Percentiles rank a stretch among this genome's conserved stretches.
phyloP scores from a whole-genome alignment of 2,113 vertebrate genomes.

The Rissa tridactyla region DNA sequence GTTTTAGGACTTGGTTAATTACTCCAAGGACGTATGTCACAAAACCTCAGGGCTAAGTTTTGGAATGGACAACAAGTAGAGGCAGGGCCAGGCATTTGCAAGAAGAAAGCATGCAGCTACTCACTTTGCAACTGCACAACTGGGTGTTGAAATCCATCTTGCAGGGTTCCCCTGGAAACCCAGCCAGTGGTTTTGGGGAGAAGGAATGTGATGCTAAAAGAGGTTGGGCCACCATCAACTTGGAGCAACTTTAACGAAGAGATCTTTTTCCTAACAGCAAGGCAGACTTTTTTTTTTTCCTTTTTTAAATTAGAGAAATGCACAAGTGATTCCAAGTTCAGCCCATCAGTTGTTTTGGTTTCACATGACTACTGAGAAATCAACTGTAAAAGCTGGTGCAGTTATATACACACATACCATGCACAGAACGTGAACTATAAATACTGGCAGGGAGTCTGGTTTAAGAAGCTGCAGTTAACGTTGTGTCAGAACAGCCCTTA shows the following conservation, averaged over 20 bases:
- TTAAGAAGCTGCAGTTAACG: slow-evolving; percentile 47
- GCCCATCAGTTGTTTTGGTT: slow-evolving; percentile 55
- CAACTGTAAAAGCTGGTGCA: slow-evolving; percentile 54
- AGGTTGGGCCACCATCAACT: not conserved
- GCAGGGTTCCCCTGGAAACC: not conserved
- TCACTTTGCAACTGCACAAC: not conserved
- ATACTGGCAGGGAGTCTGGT: slow-evolving; percentile 53
- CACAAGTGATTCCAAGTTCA: slow-evolving; percentile 7
- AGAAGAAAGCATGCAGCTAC: not conserved
- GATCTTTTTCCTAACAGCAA: not conserved
- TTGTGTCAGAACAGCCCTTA: slow-evolving; percentile 49
- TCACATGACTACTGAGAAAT: slow-evolving; percentile 65
- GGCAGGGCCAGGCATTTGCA: not conserved
- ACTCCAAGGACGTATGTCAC: not conserved
- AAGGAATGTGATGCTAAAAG: not conserved
- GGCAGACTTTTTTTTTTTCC: not conserved
- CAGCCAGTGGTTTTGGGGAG: not conserved
- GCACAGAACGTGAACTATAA: slow-evolving; percentile 49
- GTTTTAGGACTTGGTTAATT: not conserved
- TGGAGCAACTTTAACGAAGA: not conserved
- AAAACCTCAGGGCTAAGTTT: not conserved
- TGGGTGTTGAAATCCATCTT: not conserved
- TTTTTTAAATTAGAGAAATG: slow-evolving; percentile 1
- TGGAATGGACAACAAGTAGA: not conserved
- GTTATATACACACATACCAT: slow-evolving; percentile 23